A percentile compares a stretch with the other conserved stretches of the same genome.
Evolutionary conservation across 2,888 invertebrate species (phyloP).

Genomic region (Diarsia dahlii): DNA sequence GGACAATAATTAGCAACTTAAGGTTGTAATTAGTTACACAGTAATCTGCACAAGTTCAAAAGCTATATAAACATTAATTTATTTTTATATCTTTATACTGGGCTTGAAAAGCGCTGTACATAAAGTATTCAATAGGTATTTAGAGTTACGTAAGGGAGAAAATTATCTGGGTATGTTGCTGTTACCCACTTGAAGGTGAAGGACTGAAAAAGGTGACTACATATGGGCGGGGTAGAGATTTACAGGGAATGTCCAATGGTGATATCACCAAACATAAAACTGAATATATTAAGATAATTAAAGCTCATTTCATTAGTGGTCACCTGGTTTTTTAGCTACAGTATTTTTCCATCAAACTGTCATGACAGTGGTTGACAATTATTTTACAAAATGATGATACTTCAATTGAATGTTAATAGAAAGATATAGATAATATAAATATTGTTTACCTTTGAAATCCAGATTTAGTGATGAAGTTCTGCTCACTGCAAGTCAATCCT

Average conservation of each 20-base stretch:
- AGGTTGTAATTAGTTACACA: constrained; percentile 13
- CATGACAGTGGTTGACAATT: not conserved
- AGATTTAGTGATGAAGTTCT: constrained; percentile 98
- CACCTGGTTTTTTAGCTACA: not conserved
- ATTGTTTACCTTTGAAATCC: constrained; percentile 95
- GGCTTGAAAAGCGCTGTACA: not conserved
- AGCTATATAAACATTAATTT: constrained; percentile 27
- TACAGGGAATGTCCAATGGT: not conserved
- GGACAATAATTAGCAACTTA: constrained; percentile 22
- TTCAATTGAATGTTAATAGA: not conserved
- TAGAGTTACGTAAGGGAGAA: not conserved
- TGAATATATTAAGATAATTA: not conserved
- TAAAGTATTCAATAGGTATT: constrained; percentile 4
- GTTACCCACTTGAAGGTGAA: not conserved
- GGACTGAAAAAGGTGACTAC: not conserved
- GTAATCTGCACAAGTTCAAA: constrained; percentile 43
- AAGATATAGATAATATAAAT: not conserved
- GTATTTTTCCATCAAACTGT: not conserved
- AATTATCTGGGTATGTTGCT: not conserved
- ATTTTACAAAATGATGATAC: not conserved
- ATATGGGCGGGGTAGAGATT: not conserved
- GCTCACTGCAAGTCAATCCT: constrained; percentile 98
- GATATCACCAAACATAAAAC: not conserved
- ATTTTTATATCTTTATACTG: constrained; percentile 18
- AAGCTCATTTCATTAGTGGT: not conserved